A percentile compares a stretch with the other conserved stretches of the same genome.
Conservation (phyloP, 2,888 invertebrate genomes). For the Chloroclysta siterata region DNA sequence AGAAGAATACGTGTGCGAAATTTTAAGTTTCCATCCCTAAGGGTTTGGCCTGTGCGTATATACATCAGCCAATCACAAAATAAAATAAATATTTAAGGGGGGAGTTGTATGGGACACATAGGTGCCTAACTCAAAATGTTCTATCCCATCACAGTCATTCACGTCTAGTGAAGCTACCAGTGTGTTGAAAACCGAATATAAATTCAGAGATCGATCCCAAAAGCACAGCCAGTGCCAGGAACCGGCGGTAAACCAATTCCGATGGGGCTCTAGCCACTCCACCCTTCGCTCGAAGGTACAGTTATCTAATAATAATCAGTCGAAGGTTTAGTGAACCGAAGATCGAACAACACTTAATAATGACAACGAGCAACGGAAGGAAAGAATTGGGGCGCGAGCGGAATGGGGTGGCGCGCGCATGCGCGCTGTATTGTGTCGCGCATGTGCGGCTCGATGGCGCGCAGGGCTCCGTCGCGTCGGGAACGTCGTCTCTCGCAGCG, state of each 20-base stretch:
- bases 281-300: conserved; percentile 20
- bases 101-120: too few relatives aligned
- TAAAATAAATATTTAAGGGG: too few relatives aligned
- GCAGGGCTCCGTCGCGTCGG: conserved; percentile 46
- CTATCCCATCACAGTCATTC: too few relatives aligned
- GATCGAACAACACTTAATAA: conserved; percentile 24
- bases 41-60: too few relatives aligned
- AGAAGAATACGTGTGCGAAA: too few relatives aligned
- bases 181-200: background rate
- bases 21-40: too few relatives aligned
- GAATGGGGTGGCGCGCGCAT: conserved; percentile 38
- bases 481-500: conserved; percentile 13
- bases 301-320: conserved; percentile 34
- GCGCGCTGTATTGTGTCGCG: conserved; percentile 41
- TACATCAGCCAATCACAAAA: too few relatives aligned
- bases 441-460: conserved; percentile 26
- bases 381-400: conserved; percentile 32
- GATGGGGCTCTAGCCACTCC: conserved; percentile 18
- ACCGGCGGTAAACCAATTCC: conserved; percentile 29
- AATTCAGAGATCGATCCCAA: conserved; percentile 11
- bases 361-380: conserved; percentile 15
- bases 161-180: too few relatives aligned
- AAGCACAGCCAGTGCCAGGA: conserved; percentile 34
- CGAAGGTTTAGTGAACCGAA: conserved; percentile 30
- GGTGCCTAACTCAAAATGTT: too few relatives aligned